Percentiles rank a stretch among this genome's conserved stretches.
phyloP scores from a whole-genome alignment of 2,888 invertebrate genomes.

The Cremastinae sp. region DNA sequence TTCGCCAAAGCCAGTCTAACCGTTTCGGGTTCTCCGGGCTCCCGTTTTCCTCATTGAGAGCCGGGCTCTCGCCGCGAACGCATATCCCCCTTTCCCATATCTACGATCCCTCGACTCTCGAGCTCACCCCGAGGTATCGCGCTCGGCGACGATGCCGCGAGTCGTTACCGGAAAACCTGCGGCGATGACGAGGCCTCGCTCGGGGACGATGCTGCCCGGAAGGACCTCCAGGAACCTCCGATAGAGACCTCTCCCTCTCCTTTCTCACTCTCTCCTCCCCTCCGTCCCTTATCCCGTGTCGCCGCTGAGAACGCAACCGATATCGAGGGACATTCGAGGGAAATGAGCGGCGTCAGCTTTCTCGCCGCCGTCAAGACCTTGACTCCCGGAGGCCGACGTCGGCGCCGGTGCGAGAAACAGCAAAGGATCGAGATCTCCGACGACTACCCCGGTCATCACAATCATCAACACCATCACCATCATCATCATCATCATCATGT shows the following conservation, averaged over 20 bases:
- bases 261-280: neutral
- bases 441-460: conserved; percentile 61
- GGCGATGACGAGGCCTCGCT: too few species aligned
- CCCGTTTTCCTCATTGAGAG: conserved; percentile 36
- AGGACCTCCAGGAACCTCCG: conserved; percentile 3
- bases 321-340: neutral
- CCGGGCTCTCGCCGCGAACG: conserved; percentile 44
- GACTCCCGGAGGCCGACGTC: conserved; percentile 84
- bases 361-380: conserved; percentile 85
- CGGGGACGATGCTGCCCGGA: conserved; percentile 15
- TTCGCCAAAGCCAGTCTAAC: conserved; percentile 31
- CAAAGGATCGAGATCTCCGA: conserved; percentile 79
- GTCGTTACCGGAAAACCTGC: too few species aligned
- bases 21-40: conserved; percentile 26
- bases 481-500: conserved; percentile 32
- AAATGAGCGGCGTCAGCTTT: conserved; percentile 84
- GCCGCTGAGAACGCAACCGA: neutral
- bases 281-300: too few species aligned
- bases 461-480: conserved; percentile 31
- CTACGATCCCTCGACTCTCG: conserved; percentile 17
- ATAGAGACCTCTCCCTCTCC: neutral
- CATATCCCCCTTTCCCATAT: conserved; percentile 3
- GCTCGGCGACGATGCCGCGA: too few species aligned
- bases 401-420: conserved; percentile 85
- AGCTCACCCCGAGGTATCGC: conserved; percentile 8